A percentile compares a stretch with the other conserved stretches of the same genome.
Evolutionary conservation across 1,140 invertebrate genomes (phyloP).

Genomic region (Eufriesea mexicana): DNA sequence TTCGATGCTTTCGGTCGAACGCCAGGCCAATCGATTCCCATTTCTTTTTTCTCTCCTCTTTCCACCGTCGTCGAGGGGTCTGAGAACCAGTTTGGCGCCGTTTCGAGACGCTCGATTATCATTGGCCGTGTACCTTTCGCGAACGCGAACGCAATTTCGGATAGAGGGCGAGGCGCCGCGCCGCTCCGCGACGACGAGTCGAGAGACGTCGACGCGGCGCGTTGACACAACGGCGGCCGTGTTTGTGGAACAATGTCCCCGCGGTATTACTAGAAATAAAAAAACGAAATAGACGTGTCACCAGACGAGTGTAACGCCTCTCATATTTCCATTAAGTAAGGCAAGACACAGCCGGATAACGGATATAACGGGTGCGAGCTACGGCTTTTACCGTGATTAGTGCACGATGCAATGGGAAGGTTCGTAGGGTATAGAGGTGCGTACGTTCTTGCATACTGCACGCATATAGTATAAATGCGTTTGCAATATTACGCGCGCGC

Average conservation of each 20-base stretch:
- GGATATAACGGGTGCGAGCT: slow-evolving; percentile 58
- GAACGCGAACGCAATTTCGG: slow-evolving; percentile 7
- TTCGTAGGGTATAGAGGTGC: slow-evolving; percentile 33
- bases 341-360: slow-evolving; percentile 63
- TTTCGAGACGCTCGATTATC: not conserved
- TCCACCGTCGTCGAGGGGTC: not conserved
- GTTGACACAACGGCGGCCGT: slow-evolving; percentile 3
- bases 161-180: not conserved
- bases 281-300: slow-evolving; percentile 48
- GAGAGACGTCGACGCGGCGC: not conserved
- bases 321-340: slow-evolving; percentile 74
- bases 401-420: slow-evolving; percentile 57
- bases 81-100: not conserved
- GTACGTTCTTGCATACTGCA: slow-evolving; percentile 30
- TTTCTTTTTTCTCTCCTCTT: no score
- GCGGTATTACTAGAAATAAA: slow-evolving; percentile 56
- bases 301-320: slow-evolving; percentile 58
- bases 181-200: not conserved
- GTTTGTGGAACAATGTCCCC: slow-evolving; percentile 50
- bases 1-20: no score
- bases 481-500: slow-evolving; percentile 45
- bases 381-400: slow-evolving; percentile 75
- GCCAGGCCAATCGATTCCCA: no score
- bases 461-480: slow-evolving; percentile 40
- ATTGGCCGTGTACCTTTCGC: not conserved